These are phyloP conservation scores for Variabilichromis moorii DNA, from an alignment of 2,113 vertebrate genomes.

Conservation along the genomic window DNA sequence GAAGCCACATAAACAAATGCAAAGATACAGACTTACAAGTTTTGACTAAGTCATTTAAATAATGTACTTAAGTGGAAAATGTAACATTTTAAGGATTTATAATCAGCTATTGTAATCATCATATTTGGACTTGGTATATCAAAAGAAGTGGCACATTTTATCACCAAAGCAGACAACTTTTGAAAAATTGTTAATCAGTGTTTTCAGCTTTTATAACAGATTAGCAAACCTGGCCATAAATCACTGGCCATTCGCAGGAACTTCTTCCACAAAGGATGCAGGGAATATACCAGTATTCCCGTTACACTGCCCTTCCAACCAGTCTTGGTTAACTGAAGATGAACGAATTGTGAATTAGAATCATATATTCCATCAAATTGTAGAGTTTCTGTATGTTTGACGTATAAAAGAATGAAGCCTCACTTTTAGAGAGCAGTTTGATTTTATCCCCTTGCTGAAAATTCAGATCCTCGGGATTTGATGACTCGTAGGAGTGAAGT, in stretches of 20 bases:
- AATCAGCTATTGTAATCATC: not conserved
- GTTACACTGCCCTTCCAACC: conserved; percentile 85
- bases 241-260: not conserved
- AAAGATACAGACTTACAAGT: not conserved
- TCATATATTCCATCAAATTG: not conserved
- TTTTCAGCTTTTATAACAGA: not conserved
- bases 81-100: not conserved
- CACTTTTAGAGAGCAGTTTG: conserved; percentile 77
- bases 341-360: not conserved
- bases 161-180: not conserved
- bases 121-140: not conserved
- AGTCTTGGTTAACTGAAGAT: conserved; percentile 84
- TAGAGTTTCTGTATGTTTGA: not conserved
- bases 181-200: not conserved
- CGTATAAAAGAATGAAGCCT: not conserved
- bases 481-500: conserved; percentile 77
- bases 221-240: not conserved
- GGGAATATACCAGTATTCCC: conserved; percentile 90
- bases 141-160: not conserved
- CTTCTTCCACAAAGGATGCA: conserved; percentile 72
- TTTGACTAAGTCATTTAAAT: not conserved
- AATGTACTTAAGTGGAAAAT: not conserved
- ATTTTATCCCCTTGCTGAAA: conserved; percentile 83
- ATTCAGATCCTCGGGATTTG: conserved; percentile 83
- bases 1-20: not conserved